Evolutionary conservation across 2,888 invertebrate genomes (phyloP).

Genomic region (Mesoligia furuncula): DNA sequence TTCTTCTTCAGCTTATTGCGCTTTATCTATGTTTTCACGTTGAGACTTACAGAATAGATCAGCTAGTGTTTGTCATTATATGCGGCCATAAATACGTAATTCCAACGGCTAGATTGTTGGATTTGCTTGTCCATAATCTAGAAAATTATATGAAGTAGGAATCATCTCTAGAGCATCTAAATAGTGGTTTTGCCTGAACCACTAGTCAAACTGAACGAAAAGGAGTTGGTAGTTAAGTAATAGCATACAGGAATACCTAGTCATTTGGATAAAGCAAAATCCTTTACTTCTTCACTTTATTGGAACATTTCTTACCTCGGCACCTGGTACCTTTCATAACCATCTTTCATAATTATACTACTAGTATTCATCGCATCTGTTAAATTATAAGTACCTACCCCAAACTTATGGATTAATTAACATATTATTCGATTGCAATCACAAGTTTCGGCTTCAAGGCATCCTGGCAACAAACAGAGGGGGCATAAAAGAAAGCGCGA

Average conservation of each 20-base stretch:
- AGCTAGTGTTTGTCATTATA: background rate
- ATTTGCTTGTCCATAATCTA: background rate
- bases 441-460: conserved; percentile 3
- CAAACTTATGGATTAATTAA: background rate
- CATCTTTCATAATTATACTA: too few species aligned
- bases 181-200: background rate
- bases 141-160: background rate
- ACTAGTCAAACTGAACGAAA: background rate
- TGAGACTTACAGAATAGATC: background rate
- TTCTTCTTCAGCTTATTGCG: too few species aligned
- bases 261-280: background rate
- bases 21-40: background rate
- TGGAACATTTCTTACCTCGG: background rate
- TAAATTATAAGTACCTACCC: background rate
- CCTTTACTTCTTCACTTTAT: too few species aligned
- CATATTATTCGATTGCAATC: background rate
- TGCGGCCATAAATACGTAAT: background rate
- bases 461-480: background rate
- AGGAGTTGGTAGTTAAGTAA: background rate
- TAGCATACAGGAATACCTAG: too few species aligned
- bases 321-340: background rate
- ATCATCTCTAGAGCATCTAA: background rate
- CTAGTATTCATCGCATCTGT: background rate
- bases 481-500: background rate
- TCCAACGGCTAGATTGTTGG: background rate